Percentiles rank a stretch among this genome's conserved stretches.
Evolutionary conservation across 2,888 invertebrate genomes (phyloP).

Genomic region (Platypus cylindrus): DNA sequence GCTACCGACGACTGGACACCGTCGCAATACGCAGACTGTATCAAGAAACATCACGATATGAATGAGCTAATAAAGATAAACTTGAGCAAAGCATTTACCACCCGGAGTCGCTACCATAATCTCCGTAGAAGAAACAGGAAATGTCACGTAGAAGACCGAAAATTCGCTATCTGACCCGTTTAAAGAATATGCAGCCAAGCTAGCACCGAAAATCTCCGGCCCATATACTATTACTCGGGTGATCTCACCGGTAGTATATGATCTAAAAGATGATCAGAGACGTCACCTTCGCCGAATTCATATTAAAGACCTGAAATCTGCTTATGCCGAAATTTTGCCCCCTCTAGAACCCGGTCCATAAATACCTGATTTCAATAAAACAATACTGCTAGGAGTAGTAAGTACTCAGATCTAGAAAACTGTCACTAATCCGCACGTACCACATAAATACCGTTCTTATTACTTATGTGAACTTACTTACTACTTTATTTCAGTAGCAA

Average conservation of each 20-base stretch:
- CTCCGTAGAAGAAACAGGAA: not conserved
- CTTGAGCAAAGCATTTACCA: conserved; percentile 1
- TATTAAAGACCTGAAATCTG: conserved; percentile 1
- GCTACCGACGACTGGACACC: not conserved
- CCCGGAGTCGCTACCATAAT: conserved; percentile 4
- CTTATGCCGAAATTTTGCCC: too few relatives aligned
- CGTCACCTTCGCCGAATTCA: not conserved
- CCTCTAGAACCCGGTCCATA: too few relatives aligned
- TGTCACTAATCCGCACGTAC: too few relatives aligned
- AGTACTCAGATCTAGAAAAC: too few relatives aligned
- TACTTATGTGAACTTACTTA: too few relatives aligned
- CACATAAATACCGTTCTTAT: too few relatives aligned
- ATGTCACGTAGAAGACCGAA: conserved; percentile 2
- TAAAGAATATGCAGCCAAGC: conserved; percentile 3
- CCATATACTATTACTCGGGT: not conserved
- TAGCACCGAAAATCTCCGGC: conserved; percentile 1
- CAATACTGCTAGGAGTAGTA: too few relatives aligned
- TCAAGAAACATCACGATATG: not conserved
- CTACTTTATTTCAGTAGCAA: too few relatives aligned
- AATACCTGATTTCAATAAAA: too few relatives aligned
- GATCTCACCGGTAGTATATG: conserved; percentile 1
- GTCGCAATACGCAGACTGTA: not conserved
- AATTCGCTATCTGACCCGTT: not conserved
- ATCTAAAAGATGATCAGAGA: not conserved
- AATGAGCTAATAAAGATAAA: conserved; percentile 2